Evolutionary conservation across 1,140 invertebrate species (phyloP), one percentile per base, ranked within the genome.

Genomic region (Penaeus indicus): DNA sequence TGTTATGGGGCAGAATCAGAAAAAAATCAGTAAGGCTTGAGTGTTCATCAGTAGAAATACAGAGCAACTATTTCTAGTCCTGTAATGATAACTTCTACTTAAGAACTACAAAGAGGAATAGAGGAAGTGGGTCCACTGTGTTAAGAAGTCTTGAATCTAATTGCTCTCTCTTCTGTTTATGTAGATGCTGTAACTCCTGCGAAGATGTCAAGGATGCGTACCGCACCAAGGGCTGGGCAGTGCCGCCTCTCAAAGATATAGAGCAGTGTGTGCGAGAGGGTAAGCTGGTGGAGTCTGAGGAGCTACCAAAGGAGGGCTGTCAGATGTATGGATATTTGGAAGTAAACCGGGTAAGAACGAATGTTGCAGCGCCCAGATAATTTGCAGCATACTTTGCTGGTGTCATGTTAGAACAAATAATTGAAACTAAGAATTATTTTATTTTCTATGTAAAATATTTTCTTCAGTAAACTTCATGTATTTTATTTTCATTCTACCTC

Each of bases 171-270:
- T 54, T 54, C 16, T 54, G 10, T 54, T 75, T 85, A 93, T 94
- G n/a, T 86, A 97, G 97, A 91, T 99, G 98, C 93, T 99, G 98
- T 93, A 99, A 99, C 93, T 98, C 98, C 60, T 99, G 98, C 94
- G 96, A 98, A 90, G 97, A 99, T 90, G 97, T 99, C 0, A 95
- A 96, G 93, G 96, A 97, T 93, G 98, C 98, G 0, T 99, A 99
- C 92, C 95, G 96, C 91, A 92, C 95, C 89, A 96, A 95, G 93
- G 96, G 96, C 89, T 99, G 98, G 98, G 97, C 96, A 61, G 94
- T 97, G 84, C 95, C 95, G 19, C 95, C 97, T 92, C 93, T 95
- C 22, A 94, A 95, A 86, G 95, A 95, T 77, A 96, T 99, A 91
- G 96, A 96, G 90, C 98, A 99, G 93, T 99, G 98, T 93, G 96